Evolutionary conservation across 2,888 invertebrate genomes (phyloP), one percentile per base, ranked within the genome.

Genomic region (Drosophila tripunctata): DNA sequence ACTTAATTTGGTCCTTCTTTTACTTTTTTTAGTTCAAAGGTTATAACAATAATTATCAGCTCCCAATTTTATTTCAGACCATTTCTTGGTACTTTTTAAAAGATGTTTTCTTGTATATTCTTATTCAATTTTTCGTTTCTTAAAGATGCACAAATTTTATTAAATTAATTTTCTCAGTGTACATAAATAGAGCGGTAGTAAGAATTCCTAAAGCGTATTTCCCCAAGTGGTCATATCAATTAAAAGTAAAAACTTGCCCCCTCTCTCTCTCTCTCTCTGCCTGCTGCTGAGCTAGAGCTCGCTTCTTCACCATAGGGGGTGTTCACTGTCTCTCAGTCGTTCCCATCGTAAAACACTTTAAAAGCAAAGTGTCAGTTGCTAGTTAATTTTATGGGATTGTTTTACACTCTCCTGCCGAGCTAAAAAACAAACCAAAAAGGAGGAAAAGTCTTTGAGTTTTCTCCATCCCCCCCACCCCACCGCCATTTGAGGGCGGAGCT

Each of bases 301-400:
- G 27, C 10, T 27, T 14, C 24, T 43, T 24, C 41, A 15, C 41
- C 41, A 43, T 24, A 15, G 41, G 41, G 24, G 14, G 41, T 43
- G 22, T 10, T 24, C 24, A 5, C 24, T 43, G 41, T 27, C 27
- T n/a, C n/a, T n/a, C 27, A 27, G n/a, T n/a, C 27, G 10, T 2
- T 14, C 10, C 14, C 41, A 17, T 12, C 21, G n/a, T 19, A 41
- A 30, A 45, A 10, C 66, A 70, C 55, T 56, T 71, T 45, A 52
- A 51, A 63, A 44, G 4, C 45, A 64, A 70, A 83, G 84, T 83
- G 71, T 68, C 74, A 50, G 78, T 50, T 40, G 58, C 35, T 64
- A 65, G 87, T 83, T 86, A 70, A 83, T 86, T 86, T 83, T 67
- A 83, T 83, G 84, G 66, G 62, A 69, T 84, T 67, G 67, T 69